Evolutionary conservation across 2,888 invertebrate species (phyloP), one percentile per base, ranked within the genome.

Genomic region (Lobophora halterata): DNA sequence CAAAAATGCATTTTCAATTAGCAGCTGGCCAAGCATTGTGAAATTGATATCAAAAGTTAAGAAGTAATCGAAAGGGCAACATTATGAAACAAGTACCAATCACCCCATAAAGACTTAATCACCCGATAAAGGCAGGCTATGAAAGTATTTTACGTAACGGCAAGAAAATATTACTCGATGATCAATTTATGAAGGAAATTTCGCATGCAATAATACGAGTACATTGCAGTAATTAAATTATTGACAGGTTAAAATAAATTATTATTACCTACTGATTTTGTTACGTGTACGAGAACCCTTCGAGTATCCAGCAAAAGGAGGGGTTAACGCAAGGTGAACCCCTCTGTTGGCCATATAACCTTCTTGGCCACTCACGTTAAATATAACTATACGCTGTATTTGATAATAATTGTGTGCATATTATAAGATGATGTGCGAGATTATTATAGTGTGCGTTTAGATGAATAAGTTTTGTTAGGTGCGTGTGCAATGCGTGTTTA

Each of bases 1-100:
- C 30, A 13, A 27, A 30, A 35, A 13, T 8, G 3, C 27, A 34
- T 19, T 33, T 13, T 20, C 21, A 38, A 47, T 43, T 35, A 38
- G 19, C 39, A 42, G 29, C 32, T 35, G n/a, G n/a, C 23, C 36
- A 25, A 28, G 31, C 23, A 28, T 36, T 43, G 28, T 17, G 35
- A 33, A 40, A 47, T 34, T 27, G 32, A 35, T 30, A 37, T 32
- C 26, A 47, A 42, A 32, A 17, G n/a, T 8, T 24, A 13, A 6
- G 3, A 25, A n/a, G n/a, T n/a, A n/a, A n/a, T 38, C 18, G 21
- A 45, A 51, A 51, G 50, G 50, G 42, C 45, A 46, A 11, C 8
- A 26, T 49, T 46, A 43, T 44, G 45, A 39, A 48, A 47, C 21
- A 21, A 29, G 18, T 12, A 18, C 33, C 19, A 31, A 41, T 32